phyloP scores from a whole-genome alignment of 2,113 vertebrate species.

The Ceyx cyanopectus region DNA sequence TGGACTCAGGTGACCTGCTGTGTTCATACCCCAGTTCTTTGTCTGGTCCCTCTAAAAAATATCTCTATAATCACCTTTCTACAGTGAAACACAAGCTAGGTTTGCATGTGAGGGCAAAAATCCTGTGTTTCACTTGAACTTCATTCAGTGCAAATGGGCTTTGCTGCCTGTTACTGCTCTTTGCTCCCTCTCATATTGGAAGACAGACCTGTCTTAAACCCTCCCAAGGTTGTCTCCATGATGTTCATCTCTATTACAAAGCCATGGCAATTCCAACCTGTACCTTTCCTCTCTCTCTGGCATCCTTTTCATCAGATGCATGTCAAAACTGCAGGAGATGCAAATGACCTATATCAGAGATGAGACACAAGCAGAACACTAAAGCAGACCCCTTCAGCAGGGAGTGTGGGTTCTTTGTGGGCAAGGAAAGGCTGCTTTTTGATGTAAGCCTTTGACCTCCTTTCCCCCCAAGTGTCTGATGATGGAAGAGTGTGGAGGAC shows the following conservation, averaged over 20 bases:
- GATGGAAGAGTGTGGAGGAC: neutral
- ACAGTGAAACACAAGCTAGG: neutral
- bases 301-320: neutral
- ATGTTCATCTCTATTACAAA: neutral
- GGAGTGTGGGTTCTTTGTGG: neutral
- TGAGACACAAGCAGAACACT: neutral
- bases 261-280: neutral
- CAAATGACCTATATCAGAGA: neutral
- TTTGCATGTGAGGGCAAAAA: neutral
- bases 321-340: neutral
- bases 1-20: neutral
- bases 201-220: neutral
- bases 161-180: neutral
- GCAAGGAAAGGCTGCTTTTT: neutral
- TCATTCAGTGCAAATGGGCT: neutral
- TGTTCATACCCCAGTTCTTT: neutral
- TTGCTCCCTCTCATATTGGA: neutral
- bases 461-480: neutral
- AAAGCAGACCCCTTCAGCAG: neutral
- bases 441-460: neutral
- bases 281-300: neutral
- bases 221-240: neutral
- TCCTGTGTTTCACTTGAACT: neutral
- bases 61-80: neutral
- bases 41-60: neutral